Evolutionary conservation across 1,140 invertebrate genomes (phyloP).

Genomic region (Eumaeus atala): DNA sequence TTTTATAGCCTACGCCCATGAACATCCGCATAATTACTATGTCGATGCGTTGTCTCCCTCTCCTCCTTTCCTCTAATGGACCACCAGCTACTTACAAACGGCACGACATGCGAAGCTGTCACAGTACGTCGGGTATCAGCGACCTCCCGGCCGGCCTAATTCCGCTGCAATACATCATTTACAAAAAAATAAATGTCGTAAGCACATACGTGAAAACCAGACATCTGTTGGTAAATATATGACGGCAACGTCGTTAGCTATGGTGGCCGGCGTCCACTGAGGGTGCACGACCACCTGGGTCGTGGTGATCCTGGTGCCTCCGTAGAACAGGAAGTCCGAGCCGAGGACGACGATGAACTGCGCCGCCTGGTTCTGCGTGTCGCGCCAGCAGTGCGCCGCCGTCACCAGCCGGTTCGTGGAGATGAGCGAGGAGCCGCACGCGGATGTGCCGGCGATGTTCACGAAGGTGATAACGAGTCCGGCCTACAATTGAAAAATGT

Average conservation of each 20-base stretch:
- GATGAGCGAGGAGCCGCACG: constrained; percentile 38
- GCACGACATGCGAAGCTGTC: no score
- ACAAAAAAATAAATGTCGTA: neutral
- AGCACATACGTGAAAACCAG: constrained; percentile 36
- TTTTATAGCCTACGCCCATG: no score
- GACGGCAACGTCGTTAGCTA: constrained; percentile 39
- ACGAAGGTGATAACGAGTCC: constrained; percentile 33
- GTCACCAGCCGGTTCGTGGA: constrained; percentile 26
- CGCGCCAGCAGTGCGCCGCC: constrained; percentile 46
- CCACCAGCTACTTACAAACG: no score
- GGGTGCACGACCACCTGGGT: constrained; percentile 29
- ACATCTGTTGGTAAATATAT: constrained; percentile 38
- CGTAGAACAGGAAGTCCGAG: constrained; percentile 33
- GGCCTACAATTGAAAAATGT: constrained; percentile 24
- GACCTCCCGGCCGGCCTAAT: no score
- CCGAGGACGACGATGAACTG: constrained; percentile 37
- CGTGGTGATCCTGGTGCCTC: constrained; percentile 33
- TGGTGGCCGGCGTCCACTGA: constrained; percentile 22
- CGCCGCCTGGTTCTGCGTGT: constrained; percentile 34
- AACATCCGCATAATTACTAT: no score
- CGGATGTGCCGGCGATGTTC: constrained; percentile 21
- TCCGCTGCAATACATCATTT: constrained; percentile 9
- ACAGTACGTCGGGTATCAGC: no score
- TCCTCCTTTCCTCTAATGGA: no score
- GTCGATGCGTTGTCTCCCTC: no score